These are phyloP conservation scores for Cariama cristata DNA, from an alignment of 2,113 vertebrate genomes.

Conservation along the genomic window DNA sequence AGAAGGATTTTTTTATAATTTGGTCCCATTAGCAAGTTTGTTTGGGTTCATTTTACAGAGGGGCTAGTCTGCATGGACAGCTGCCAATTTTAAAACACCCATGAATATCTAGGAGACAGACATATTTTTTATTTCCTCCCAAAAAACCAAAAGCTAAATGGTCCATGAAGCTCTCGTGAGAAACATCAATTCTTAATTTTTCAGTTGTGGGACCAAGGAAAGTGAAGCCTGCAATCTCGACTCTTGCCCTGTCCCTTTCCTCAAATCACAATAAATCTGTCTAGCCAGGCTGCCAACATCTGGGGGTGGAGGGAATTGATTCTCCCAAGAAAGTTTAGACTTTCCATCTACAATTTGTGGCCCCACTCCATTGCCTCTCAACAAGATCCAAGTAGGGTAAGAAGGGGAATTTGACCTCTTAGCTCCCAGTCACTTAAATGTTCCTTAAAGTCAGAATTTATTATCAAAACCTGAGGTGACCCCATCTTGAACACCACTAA, in stretches of 20 bases:
- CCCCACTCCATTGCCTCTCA: neutral
- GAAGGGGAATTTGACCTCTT: neutral
- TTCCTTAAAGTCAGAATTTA: neutral
- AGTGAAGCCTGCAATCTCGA: neutral
- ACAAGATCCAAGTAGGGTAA: constrained; percentile 2
- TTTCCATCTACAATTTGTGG: neutral
- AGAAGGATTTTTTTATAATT: neutral
- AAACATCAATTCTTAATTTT: neutral
- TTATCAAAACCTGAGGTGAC: neutral
- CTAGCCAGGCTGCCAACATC: constrained; percentile 26
- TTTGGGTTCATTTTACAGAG: neutral
- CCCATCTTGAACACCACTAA: neutral
- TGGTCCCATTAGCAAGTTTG: neutral
- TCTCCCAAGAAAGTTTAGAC: constrained; percentile 1
- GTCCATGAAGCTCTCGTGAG: neutral
- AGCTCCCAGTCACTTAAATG: neutral
- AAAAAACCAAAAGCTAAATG: neutral
- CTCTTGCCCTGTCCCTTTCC: neutral
- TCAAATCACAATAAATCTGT: constrained; percentile 49
- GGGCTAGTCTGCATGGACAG: neutral
- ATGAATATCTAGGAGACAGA: neutral
- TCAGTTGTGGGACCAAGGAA: neutral
- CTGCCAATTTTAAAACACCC: neutral
- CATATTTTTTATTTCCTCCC: neutral
- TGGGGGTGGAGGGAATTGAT: constrained; percentile 11